Percentiles rank a stretch among this genome's conserved stretches.
These are phyloP conservation scores for Agonopterix alstromeriana DNA, from an alignment of 2,888 invertebrate species.

Conservation along the genomic window DNA sequence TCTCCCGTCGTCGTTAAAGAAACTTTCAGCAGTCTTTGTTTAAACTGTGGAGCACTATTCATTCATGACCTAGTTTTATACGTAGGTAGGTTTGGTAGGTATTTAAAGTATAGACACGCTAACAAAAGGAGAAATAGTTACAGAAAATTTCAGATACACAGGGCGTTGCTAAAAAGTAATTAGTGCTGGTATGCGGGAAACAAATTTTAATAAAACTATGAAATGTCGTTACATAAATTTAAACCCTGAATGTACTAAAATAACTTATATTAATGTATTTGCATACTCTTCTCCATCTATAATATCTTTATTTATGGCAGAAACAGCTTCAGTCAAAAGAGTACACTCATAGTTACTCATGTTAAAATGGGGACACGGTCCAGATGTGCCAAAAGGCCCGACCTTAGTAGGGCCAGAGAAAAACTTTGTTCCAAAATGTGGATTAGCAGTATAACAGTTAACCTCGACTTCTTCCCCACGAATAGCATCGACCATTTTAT, in stretches of 20 bases:
- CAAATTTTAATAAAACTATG: conserved; percentile 16
- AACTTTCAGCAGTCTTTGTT: no score
- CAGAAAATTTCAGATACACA: no score
- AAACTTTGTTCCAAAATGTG: conserved; percentile 46
- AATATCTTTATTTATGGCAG: conserved; percentile 38
- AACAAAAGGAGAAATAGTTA: no score
- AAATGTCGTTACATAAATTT: conserved; percentile 6
- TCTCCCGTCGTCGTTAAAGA: no score
- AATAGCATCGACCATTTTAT: conserved; percentile 38
- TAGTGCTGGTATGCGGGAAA: no score
- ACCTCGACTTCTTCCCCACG: conserved; percentile 31
- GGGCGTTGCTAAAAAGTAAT: no score
- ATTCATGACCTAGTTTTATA: no score
- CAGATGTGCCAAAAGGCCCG: conserved; percentile 35
- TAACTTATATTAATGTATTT: background rate
- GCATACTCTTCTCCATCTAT: conserved; percentile 41
- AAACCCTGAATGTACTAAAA: background rate
- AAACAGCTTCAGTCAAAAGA: conserved; percentile 28
- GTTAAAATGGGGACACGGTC: conserved; percentile 27
- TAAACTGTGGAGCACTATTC: no score
- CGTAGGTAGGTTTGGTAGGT: no score
- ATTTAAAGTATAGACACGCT: no score
- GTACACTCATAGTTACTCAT: conserved; percentile 38
- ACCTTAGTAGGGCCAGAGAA: conserved; percentile 46
- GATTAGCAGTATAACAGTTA: conserved; percentile 41